phyloP scores from a whole-genome alignment of 2,113 vertebrate genomes.

The Leiothrix lutea region DNA sequence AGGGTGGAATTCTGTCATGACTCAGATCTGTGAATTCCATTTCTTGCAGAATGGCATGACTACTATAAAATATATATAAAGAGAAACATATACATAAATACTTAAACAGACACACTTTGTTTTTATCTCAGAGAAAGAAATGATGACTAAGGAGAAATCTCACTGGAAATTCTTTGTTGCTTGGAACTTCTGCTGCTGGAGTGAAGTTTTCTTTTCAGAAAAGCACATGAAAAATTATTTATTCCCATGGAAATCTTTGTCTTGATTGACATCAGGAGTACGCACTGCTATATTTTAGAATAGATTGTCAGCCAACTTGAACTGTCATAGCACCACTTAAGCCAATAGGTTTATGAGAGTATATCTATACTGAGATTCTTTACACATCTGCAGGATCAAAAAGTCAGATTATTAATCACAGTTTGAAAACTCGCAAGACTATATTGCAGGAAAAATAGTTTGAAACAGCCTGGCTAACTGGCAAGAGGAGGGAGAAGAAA shows the following conservation, averaged over 20 bases:
- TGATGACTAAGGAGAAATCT: background rate
- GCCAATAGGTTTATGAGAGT: background rate
- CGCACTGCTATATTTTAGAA: background rate
- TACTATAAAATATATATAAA: background rate
- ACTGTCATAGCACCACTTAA: background rate
- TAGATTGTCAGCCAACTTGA: background rate
- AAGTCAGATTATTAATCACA: background rate
- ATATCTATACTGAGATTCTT: background rate
- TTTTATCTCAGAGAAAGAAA: background rate
- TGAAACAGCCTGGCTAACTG: background rate
- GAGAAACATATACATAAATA: background rate
- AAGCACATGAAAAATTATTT: background rate
- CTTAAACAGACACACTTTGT: background rate
- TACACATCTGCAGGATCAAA: background rate
- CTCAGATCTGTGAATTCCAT: background rate
- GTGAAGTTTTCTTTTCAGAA: background rate
- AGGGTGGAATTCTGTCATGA: background rate
- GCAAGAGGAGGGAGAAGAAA: background rate
- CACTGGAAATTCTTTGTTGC: background rate
- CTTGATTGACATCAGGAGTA: background rate
- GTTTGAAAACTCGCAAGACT: background rate
- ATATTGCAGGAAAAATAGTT: background rate
- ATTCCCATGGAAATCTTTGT: background rate
- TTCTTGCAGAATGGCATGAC: background rate
- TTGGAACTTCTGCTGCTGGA: background rate